These are phyloP conservation scores for Rhopalosiphum maidis DNA, from an alignment of 1,140 invertebrate genomes.

Conservation along the genomic window DNA sequence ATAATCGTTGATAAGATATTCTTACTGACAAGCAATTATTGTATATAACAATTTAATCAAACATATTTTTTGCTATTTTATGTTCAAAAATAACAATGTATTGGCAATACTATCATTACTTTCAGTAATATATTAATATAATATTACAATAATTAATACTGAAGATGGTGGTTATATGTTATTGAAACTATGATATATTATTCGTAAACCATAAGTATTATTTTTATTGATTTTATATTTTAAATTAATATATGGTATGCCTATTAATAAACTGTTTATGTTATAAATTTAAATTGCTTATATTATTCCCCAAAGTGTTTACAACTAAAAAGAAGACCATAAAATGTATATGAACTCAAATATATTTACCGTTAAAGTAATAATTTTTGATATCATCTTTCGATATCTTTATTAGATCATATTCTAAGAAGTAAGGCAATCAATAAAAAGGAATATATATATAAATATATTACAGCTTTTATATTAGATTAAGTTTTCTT, in stretches of 20 bases:
- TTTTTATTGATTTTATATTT: not conserved
- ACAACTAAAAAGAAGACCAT: not conserved
- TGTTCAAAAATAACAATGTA: not conserved
- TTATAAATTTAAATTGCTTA: not conserved
- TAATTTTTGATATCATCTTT: not conserved
- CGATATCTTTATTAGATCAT: not conserved
- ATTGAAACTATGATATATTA: not conserved
- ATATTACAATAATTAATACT: not conserved
- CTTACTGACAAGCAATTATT: not conserved
- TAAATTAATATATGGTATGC: not conserved
- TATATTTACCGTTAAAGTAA: too few species aligned
- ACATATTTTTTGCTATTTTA: not conserved
- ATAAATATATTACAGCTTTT: not conserved
- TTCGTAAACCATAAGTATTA: not conserved
- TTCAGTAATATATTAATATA: not conserved
- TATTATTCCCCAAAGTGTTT: not conserved
- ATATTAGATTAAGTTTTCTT: not conserved
- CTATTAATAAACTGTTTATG: not conserved
- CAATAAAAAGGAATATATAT: not conserved
- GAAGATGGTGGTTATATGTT: not conserved
- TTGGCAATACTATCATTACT: not conserved
- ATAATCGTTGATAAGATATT: not conserved
- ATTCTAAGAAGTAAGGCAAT: not conserved
- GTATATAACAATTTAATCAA: not conserved
- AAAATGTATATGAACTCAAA: not conserved